Evolutionary conservation across 2,113 vertebrate species (phyloP).

Genomic region (Garra rufa): DNA sequence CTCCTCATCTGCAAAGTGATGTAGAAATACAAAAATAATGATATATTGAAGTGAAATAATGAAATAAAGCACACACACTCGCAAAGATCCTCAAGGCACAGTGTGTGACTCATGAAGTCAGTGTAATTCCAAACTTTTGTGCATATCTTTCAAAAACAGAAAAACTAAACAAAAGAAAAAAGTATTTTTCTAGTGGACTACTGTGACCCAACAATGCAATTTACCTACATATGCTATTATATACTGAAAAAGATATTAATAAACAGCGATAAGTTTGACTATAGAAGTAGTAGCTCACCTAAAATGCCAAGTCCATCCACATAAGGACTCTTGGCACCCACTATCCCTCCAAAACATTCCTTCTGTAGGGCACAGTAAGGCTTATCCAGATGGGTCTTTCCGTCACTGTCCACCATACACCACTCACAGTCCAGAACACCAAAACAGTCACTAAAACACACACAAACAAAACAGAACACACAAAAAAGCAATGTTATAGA

Average conservation of each 20-base stretch:
- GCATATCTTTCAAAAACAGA: background rate
- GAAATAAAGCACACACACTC: slow-evolving; percentile 16
- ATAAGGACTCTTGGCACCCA: slow-evolving; percentile 96
- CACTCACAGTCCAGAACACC: slow-evolving; percentile 97
- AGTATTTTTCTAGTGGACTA: background rate
- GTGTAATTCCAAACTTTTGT: background rate
- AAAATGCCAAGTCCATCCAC: slow-evolving; percentile 88
- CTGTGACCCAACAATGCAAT: background rate
- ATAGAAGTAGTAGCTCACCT: slow-evolving; percentile 75
- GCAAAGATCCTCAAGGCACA: slow-evolving; percentile 1
- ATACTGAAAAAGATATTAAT: background rate
- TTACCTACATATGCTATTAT: background rate
- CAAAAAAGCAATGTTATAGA: background rate
- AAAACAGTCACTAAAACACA: slow-evolving; percentile 87
- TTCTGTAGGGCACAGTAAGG: slow-evolving; percentile 97
- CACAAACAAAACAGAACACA: background rate
- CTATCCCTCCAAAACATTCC: slow-evolving; percentile 96
- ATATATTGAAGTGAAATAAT: background rate
- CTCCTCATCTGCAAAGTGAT: slow-evolving; percentile 83
- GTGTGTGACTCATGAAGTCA: slow-evolving; percentile 3
- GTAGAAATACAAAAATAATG: background rate
- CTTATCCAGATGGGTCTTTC: slow-evolving; percentile 93
- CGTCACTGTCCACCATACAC: slow-evolving; percentile 98
- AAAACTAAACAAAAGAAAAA: background rate
- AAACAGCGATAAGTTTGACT: background rate